A percentile compares a stretch with the other conserved stretches of the same genome.
These are phyloP conservation scores for Crotalus viridis DNA, from an alignment of 2,113 vertebrate species.

Conservation along the genomic window DNA sequence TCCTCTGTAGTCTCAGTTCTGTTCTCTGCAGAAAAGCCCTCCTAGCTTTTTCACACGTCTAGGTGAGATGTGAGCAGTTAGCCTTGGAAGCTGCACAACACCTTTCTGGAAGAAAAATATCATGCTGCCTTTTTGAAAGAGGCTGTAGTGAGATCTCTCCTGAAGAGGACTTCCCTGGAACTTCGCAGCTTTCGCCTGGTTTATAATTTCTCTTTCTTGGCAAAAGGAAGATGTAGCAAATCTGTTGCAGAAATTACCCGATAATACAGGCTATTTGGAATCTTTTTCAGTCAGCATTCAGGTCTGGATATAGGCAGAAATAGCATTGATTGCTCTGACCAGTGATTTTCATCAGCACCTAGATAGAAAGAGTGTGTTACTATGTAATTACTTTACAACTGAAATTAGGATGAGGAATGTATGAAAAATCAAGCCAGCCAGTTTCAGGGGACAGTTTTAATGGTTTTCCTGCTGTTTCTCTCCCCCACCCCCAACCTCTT, in stretches of 20 bases:
- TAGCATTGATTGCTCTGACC: not conserved
- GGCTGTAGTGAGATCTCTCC: not conserved
- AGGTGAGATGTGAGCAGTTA: not conserved
- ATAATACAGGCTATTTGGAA: not conserved
- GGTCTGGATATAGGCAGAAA: not conserved
- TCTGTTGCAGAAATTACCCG: not conserved
- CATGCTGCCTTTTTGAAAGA: not conserved
- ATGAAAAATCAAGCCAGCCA: not conserved
- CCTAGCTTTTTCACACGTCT: not conserved
- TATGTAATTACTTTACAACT: not conserved
- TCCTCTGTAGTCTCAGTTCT: not conserved
- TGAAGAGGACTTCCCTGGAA: not conserved
- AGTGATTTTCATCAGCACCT: not conserved
- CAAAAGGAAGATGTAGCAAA: not conserved
- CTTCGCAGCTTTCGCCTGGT: not conserved
- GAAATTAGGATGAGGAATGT: not conserved
- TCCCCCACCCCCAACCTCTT: not conserved
- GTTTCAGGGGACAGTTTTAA: not conserved
- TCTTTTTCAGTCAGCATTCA: not conserved
- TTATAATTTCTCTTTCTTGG: not conserved
- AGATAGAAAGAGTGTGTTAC: not conserved
- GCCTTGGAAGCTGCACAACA: not conserved
- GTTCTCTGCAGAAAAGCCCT: not conserved
- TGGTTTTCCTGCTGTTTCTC: not conserved
- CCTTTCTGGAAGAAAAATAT: not conserved